Conservation (phyloP, 1,140 invertebrate genomes). For the Periplaneta americana region DNA sequence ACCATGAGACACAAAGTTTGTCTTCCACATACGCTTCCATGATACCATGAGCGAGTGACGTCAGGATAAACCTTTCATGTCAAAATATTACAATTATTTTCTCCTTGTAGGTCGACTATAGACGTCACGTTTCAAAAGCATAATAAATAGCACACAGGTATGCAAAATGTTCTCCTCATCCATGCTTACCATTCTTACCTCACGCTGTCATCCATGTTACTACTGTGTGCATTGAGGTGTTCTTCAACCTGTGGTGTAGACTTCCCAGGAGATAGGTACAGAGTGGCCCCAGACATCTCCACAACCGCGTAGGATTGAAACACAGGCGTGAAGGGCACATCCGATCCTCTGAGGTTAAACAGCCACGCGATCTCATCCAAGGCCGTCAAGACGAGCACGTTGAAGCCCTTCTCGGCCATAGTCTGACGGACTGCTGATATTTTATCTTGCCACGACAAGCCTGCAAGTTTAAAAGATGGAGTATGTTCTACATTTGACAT, state of each 20-base stretch:
- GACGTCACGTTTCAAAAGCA: too few relatives aligned
- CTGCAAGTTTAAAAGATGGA: too few relatives aligned
- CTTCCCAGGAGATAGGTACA: conserved; percentile 37
- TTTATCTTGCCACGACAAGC: conserved; percentile 41
- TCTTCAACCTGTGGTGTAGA: conserved; percentile 30
- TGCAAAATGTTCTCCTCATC: too few relatives aligned
- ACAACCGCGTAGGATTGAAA: conserved; percentile 59
- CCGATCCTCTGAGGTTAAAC: conserved; percentile 61
- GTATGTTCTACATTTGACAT: too few relatives aligned
- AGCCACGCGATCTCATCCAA: conserved; percentile 64
- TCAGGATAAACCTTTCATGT: too few relatives aligned
- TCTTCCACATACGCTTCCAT: too few relatives aligned
- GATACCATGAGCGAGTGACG: too few relatives aligned
- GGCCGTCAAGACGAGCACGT: conserved; percentile 48
- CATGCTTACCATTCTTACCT: too few relatives aligned
- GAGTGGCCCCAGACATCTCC: conserved; percentile 30
- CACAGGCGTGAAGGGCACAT: conserved; percentile 60
- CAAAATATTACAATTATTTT: too few relatives aligned
- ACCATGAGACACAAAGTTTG: too few relatives aligned
- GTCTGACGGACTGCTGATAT: conserved; percentile 39
- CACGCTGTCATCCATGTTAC: neutral
- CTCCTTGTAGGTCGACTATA: too few relatives aligned
- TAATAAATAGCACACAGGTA: too few relatives aligned
- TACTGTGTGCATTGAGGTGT: conserved; percentile 24
- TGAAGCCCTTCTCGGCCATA: conserved; percentile 40